These are phyloP conservation scores for Nycticorax nycticorax DNA, from an alignment of 2,113 vertebrate species.

Conservation along the genomic window DNA sequence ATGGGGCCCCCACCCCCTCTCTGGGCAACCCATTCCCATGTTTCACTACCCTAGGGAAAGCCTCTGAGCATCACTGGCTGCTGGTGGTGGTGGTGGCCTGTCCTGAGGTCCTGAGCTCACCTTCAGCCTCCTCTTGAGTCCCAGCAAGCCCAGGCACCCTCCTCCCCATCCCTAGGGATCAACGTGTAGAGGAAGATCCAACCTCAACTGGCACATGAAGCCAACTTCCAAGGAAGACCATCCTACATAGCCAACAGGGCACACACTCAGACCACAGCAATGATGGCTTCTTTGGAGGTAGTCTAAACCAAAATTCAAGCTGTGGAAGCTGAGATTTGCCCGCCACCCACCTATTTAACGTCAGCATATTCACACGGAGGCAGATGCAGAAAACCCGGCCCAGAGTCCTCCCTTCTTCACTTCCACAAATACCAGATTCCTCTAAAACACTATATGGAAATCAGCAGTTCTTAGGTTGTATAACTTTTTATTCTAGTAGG, in stretches of 20 bases:
- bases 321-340: background rate
- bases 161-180: background rate
- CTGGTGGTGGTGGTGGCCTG: background rate
- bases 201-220: background rate
- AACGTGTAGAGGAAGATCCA: background rate
- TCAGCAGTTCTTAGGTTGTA: background rate
- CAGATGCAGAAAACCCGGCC: background rate
- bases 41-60: background rate
- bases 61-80: background rate
- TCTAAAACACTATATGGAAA: background rate
- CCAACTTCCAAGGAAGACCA: background rate
- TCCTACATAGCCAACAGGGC: background rate
- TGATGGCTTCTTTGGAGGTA: background rate
- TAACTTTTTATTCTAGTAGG: conserved; percentile 10
- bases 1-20: too few species aligned
- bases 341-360: background rate
- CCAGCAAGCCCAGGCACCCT: background rate
- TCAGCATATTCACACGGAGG: background rate
- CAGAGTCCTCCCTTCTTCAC: background rate
- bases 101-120: background rate
- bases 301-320: background rate
- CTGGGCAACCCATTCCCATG: too few species aligned
- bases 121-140: background rate
- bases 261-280: background rate
- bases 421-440: background rate